phyloP scores from a whole-genome alignment of 2,113 vertebrate genomes.

The Sander lucioperca region DNA sequence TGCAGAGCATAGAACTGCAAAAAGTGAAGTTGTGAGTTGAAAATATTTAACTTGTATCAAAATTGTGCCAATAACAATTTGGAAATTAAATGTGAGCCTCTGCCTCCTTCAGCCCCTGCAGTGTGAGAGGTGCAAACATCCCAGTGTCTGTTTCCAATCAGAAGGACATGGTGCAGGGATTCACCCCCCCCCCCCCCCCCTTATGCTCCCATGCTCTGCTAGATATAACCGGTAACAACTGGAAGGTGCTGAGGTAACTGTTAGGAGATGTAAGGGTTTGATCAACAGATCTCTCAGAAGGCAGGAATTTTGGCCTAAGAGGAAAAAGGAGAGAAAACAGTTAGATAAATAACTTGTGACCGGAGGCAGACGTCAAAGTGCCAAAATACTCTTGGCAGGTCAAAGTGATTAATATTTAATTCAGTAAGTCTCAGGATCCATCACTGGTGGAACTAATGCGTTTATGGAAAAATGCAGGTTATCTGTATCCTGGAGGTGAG shows the following conservation, averaged over 20 bases:
- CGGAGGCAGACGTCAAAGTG: constrained; percentile 28
- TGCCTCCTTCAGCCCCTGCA: constrained; percentile 6
- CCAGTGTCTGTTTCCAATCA: constrained; percentile 66
- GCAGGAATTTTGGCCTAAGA: constrained; percentile 21
- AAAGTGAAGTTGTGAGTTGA: neutral
- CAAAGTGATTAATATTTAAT: constrained; percentile 46
- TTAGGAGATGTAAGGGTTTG: constrained; percentile 6
- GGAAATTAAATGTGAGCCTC: constrained; percentile 28
- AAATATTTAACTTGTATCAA: constrained; percentile 6
- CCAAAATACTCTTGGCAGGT: constrained; percentile 39
- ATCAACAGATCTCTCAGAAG: constrained; percentile 20
- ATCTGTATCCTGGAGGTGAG: constrained; percentile 26
- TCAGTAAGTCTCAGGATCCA: constrained; percentile 34
- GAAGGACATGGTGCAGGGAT: constrained; percentile 1
- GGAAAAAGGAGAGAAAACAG: constrained; percentile 30
- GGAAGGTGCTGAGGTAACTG: constrained; percentile 42
- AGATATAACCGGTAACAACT: constrained; percentile 30
- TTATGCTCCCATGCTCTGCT: constrained; percentile 10
- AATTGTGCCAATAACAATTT: neutral
- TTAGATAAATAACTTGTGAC: constrained; percentile 34
- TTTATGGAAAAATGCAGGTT: constrained; percentile 49
- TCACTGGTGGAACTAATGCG: constrained; percentile 44
- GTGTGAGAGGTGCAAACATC: constrained; percentile 35
- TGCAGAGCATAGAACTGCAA: neutral
- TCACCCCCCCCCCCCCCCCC: neutral